Evolutionary conservation across 2,888 invertebrate genomes (phyloP).

Genomic region (Ectropis crepuscularia): DNA sequence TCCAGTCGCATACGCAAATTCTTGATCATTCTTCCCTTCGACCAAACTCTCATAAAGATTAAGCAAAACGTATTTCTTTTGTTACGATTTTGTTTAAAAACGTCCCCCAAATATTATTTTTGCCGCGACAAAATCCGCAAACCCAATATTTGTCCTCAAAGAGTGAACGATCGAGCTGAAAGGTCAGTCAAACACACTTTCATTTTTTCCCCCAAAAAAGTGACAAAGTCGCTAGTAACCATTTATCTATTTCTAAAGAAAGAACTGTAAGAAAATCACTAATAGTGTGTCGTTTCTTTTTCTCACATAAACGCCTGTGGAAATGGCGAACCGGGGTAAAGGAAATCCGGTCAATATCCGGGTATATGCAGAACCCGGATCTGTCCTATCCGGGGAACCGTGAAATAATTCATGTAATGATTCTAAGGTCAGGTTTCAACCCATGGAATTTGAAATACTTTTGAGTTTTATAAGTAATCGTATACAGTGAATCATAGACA

Average conservation of each 20-base stretch:
- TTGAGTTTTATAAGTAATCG: not conserved
- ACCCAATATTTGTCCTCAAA: conserved; percentile 1
- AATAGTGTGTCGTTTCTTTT: conserved; percentile 17
- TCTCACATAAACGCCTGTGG: conserved; percentile 35
- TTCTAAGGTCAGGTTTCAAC: conserved; percentile 27
- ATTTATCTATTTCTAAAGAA: conserved; percentile 1
- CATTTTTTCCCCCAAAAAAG: not conserved
- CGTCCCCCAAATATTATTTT: not conserved
- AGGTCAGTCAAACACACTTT: not conserved
- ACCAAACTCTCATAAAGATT: too few species aligned
- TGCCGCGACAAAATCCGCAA: not conserved
- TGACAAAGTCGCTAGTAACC: not conserved
- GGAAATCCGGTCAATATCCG: conserved; percentile 49
- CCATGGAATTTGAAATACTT: conserved; percentile 15
- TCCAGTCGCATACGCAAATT: too few species aligned
- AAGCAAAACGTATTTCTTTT: too few species aligned
- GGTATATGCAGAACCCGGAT: conserved; percentile 41
- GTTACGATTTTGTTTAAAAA: too few species aligned
- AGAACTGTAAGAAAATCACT: conserved; percentile 6
- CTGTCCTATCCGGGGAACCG: conserved; percentile 32
- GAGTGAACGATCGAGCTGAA: conserved; percentile 5
- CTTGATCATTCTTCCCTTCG: too few species aligned
- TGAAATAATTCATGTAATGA: conserved; percentile 43
- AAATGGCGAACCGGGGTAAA: conserved; percentile 34
- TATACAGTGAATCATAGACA: not conserved